These are phyloP conservation scores for Varecia variegata DNA, from an alignment of 2,797 vertebrate species.

Conservation along the genomic window DNA sequence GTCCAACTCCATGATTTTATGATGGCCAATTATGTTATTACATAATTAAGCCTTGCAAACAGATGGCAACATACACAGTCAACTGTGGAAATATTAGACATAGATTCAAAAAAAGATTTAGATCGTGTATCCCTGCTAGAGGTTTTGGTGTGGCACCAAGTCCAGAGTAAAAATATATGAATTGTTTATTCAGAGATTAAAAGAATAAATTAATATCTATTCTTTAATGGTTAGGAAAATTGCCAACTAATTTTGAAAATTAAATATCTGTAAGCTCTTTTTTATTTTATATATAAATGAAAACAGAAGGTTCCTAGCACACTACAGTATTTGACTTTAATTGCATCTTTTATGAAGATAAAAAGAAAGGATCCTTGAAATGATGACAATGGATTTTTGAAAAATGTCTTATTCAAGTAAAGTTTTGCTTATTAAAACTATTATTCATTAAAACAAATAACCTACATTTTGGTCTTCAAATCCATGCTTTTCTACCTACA, in stretches of 20 bases:
- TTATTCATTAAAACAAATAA: background rate
- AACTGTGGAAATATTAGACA: slow-evolving; percentile 64
- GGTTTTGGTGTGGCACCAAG: background rate
- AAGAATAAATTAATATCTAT: background rate
- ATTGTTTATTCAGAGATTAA: slow-evolving; percentile 9
- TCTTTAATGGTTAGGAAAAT: background rate
- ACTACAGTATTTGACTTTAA: background rate
- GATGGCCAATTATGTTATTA: slow-evolving; percentile 2
- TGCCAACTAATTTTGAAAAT: slow-evolving; percentile 1
- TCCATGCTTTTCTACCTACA: background rate
- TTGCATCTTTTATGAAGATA: background rate
- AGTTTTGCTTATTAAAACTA: background rate
- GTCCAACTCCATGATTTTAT: background rate
- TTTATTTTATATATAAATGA: background rate
- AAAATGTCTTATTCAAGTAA: background rate
- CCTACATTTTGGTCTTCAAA: background rate
- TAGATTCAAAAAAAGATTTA: slow-evolving; percentile 17
- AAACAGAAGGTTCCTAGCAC: background rate
- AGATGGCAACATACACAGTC: slow-evolving; percentile 17
- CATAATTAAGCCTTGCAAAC: slow-evolving; percentile 25
- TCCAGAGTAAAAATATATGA: background rate
- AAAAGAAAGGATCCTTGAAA: background rate
- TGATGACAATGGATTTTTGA: background rate
- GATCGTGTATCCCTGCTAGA: background rate
- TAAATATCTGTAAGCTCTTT: background rate